Conservation (phyloP, 2,113 vertebrate species). For the Stegostoma tigrinum region DNA sequence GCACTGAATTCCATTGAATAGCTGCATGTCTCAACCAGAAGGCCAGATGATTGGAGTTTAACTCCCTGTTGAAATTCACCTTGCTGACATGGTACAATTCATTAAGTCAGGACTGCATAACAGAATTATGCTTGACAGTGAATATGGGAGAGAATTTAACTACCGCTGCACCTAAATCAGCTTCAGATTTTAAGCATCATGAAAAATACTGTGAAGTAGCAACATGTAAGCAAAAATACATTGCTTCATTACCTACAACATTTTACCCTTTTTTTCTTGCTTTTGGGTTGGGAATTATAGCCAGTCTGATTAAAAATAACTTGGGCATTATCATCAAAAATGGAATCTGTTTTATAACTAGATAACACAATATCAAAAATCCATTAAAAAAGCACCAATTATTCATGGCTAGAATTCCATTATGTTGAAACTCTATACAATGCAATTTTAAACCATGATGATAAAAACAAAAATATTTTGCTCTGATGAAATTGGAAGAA, state of each 20-base stretch:
- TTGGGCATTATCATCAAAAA: background rate
- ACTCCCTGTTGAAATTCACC: background rate
- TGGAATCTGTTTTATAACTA: background rate
- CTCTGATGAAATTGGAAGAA: background rate
- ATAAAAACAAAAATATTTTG: background rate
- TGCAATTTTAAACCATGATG: slow-evolving; percentile 3
- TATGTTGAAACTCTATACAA: background rate
- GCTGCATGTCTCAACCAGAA: too few relatives aligned
- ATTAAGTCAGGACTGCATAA: background rate
- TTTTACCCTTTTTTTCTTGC: background rate
- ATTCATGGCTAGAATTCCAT: background rate
- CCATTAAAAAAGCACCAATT: background rate
- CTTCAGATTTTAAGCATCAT: background rate
- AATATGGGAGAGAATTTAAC: background rate
- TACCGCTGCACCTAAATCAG: background rate
- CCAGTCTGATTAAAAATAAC: background rate
- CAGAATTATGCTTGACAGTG: background rate
- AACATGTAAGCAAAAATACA: background rate
- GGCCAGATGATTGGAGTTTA: background rate
- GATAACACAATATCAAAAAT: background rate
- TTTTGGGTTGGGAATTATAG: background rate
- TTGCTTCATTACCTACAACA: background rate
- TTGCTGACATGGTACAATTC: background rate
- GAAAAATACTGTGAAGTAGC: background rate
- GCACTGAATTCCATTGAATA: background rate